A percentile compares a stretch with the other conserved stretches of the same genome.
phyloP scores from a whole-genome alignment of 1,140 invertebrate genomes.

The Tetramorium parvispinum region DNA sequence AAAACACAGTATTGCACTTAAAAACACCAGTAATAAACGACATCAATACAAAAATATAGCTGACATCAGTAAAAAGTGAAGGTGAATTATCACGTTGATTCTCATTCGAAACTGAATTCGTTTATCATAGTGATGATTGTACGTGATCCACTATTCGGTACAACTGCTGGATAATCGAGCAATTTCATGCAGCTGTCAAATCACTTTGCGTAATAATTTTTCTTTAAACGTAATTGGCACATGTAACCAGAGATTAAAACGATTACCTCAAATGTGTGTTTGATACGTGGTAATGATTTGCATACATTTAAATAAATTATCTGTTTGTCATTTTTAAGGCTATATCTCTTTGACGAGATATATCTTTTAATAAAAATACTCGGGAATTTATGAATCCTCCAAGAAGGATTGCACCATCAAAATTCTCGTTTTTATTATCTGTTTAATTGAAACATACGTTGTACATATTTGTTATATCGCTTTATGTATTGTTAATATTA shows the following conservation, averaged over 20 bases:
- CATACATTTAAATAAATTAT: not conserved
- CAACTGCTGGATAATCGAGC: not conserved
- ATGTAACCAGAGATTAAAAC: not conserved
- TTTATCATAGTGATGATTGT: not conserved
- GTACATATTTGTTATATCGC: too few species aligned
- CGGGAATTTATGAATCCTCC: not conserved
- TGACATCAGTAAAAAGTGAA: not conserved
- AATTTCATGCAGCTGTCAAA: not conserved
- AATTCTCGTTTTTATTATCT: not conserved
- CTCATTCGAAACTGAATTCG: not conserved
- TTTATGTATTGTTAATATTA: not conserved
- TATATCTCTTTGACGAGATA: not conserved
- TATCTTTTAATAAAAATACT: too few species aligned
- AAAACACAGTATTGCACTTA: not conserved
- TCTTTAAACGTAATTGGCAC: not conserved
- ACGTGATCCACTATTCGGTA: not conserved
- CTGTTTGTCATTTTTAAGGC: not conserved
- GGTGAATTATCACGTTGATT: not conserved
- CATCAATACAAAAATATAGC: not conserved
- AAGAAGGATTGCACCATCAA: not conserved
- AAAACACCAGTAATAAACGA: not conserved
- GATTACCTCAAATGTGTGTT: not conserved
- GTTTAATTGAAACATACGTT: not conserved
- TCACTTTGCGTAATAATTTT: not conserved
- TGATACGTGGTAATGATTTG: not conserved